Base-by-base conservation (phyloP, 2,888 invertebrate genomes). In the Dermolepida albohirtum region DNA sequence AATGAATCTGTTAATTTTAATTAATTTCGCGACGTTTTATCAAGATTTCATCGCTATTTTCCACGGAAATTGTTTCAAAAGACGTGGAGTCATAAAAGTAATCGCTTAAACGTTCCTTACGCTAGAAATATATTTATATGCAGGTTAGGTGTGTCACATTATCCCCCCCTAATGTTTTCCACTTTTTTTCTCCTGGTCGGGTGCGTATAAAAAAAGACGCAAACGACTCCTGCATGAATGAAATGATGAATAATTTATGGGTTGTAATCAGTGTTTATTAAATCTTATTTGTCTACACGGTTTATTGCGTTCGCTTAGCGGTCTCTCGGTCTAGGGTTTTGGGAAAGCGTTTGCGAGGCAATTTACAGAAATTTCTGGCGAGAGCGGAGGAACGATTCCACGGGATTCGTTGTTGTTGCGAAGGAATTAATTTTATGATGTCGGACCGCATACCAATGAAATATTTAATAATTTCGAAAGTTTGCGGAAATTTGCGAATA, bases 201-300 rank as follows among this genome's bases (percentile, higher is more conserved):
- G 10, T 34, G 34, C 34, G 34, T 34, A 7, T 34, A 34, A 57
- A 22, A 49, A 47, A 49, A 49, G 49, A 17, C 16, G 22, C 22
- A 8, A 34, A 34, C 34, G 34, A 34, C 43, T 17, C 41, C 43
- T 22, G 16, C 43, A 11, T 17, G 22, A 22, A 6, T 43, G 27
- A 34, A 57, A 57, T 16, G 41, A 57, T 57, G 57, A 57, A 57
- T 57, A 57, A 57, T 57, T 57, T 57, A 57, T 57, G 57, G 57
- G 8, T 22, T 43, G 43, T 57, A 57, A 57, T 57, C 57, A 57
- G 57, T 57, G 57, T 57, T 57, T 57, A 57, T 57, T 57, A 57
- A 57, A 43, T 57, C 57, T 57, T 57, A 57, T 57, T 57, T 57
- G 57, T 57, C 57, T 57, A 39, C 43, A 27, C 34, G 22, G 43